Conservation (phyloP, 2,888 invertebrate species). For the Euclidia mi region DNA sequence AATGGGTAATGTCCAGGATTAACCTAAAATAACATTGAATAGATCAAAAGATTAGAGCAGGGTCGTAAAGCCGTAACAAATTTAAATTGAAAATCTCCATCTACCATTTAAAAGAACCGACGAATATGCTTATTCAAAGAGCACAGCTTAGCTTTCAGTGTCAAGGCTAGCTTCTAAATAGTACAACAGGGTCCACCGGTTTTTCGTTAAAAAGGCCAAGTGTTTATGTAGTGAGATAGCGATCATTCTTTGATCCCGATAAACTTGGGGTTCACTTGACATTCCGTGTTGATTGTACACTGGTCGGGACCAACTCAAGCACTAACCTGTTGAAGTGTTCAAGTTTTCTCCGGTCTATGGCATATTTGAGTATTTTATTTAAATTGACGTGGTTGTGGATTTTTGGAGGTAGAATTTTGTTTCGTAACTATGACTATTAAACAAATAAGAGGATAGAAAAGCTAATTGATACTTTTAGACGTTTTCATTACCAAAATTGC, state of each 20-base stretch:
- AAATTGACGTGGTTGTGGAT: background rate
- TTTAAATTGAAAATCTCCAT: no score
- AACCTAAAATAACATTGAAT: no score
- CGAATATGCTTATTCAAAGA: no score
- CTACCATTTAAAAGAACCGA: no score
- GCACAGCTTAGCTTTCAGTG: no score
- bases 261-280: slow-evolving; percentile 20
- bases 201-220: slow-evolving; percentile 8
- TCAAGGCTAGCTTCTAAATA: background rate
- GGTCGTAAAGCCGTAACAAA: no score
- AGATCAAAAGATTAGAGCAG: background rate
- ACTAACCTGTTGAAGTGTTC: slow-evolving; percentile 15
- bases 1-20: no score
- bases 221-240: slow-evolving; percentile 20
- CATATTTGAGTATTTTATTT: background rate
- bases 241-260: slow-evolving; percentile 18
- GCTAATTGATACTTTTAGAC: no score
- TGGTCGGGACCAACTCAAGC: background rate
- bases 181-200: background rate
- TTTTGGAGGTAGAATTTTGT: no score
- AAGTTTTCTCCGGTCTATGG: background rate
- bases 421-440: no score
- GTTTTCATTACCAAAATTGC: no score
- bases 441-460: no score
- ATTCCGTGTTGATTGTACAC: slow-evolving; percentile 15